These are phyloP conservation scores for Nycticorax nycticorax DNA, from an alignment of 2,113 vertebrate genomes.

Conservation along the genomic window DNA sequence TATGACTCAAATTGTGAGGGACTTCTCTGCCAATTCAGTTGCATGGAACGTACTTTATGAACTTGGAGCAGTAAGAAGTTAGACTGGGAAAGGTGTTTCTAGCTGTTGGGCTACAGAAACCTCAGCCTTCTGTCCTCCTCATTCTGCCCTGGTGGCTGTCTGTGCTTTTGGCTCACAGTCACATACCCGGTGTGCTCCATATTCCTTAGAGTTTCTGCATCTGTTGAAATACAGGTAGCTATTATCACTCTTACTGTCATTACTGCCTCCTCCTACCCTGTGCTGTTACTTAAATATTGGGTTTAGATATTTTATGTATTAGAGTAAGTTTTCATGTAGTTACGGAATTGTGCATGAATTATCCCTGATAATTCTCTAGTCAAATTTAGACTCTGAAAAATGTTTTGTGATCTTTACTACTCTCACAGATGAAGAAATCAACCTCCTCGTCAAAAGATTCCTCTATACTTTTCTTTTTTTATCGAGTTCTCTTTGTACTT, in stretches of 20 bases:
- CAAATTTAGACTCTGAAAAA: not conserved
- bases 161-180: not conserved
- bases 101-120: not conserved
- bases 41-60: fast-evolving
- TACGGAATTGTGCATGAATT: not conserved
- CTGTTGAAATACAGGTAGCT: not conserved
- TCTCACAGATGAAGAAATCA: not conserved
- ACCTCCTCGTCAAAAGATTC: not conserved
- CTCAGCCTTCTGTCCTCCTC: not conserved
- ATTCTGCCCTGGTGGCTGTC: too few relatives aligned
- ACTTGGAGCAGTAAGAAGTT: not conserved
- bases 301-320: not conserved
- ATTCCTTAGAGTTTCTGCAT: not conserved
- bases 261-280: not conserved
- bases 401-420: not conserved
- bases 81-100: not conserved
- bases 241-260: not conserved
- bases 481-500: not conserved
- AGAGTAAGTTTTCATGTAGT: not conserved
- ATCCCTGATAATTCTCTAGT: not conserved
- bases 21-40: not conserved
- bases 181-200: not conserved
- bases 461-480: not conserved
- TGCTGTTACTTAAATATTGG: not conserved
- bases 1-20: not conserved